phyloP scores from a whole-genome alignment of 2,113 vertebrate species.

The Scortum barcoo region DNA sequence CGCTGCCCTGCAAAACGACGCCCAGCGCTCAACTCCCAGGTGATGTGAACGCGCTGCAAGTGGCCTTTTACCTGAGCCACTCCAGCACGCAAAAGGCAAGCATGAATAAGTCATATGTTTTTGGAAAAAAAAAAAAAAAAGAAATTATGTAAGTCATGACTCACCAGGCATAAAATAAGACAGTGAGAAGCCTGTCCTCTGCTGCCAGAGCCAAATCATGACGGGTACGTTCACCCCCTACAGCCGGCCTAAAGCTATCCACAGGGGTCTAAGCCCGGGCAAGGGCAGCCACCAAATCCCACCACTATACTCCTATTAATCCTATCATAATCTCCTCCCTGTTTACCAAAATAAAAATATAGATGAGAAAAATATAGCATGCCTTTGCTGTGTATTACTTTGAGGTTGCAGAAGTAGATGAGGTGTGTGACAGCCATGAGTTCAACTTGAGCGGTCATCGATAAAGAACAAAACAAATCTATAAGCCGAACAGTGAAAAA shows the following conservation, averaged over 20 bases:
- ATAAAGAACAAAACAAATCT: background rate
- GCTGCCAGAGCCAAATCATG: constrained; percentile 56
- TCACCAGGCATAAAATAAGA: constrained; percentile 73
- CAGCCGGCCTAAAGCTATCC: constrained; percentile 34
- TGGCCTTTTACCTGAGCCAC: constrained; percentile 54
- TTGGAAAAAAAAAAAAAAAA: constrained; percentile 39
- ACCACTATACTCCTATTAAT: constrained; percentile 35
- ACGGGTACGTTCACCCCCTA: constrained; percentile 40
- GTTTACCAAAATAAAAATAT: constrained; percentile 36
- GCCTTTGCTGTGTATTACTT: constrained; percentile 1
- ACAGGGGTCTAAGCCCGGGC: constrained; percentile 37
- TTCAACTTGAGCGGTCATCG: background rate
- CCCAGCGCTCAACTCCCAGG: background rate
- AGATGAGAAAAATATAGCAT: too few species aligned
- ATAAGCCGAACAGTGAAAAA: background rate
- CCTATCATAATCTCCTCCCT: constrained; percentile 8
- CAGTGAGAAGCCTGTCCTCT: constrained; percentile 46
- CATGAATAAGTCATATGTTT: constrained; percentile 75
- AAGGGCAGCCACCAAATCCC: constrained; percentile 41
- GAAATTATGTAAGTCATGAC: constrained; percentile 79
- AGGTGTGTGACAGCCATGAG: background rate
- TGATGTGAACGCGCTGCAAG: constrained; percentile 35
- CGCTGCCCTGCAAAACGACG: constrained; percentile 12
- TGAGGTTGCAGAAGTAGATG: background rate
- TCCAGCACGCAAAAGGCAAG: constrained; percentile 29